Percentiles rank a stretch among this genome's conserved stretches.
Conservation (phyloP, 2,113 vertebrate genomes). For the Rhea pennata region DNA sequence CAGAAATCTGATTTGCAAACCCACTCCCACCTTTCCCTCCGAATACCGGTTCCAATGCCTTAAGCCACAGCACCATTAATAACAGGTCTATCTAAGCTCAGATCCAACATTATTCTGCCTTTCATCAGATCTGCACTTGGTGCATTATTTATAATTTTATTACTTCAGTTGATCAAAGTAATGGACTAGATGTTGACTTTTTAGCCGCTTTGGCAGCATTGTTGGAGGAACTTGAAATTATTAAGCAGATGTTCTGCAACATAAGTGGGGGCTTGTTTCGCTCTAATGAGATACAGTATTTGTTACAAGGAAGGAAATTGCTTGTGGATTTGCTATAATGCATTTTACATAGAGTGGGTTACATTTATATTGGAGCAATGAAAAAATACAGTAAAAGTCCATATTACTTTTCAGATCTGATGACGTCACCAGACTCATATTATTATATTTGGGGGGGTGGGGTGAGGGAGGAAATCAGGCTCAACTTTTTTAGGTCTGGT, state of each 20-base stretch:
- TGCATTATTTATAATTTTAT: not conserved
- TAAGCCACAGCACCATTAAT: rapidly evolving
- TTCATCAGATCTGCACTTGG: not conserved
- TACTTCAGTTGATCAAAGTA: conserved; percentile 21
- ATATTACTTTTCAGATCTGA: conserved; percentile 60
- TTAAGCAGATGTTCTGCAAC: conserved; percentile 72
- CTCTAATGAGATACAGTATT: conserved; percentile 68
- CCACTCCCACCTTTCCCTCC: not conserved
- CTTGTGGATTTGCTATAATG: conserved; percentile 67
- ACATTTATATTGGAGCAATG: conserved; percentile 54
- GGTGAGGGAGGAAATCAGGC: not conserved
- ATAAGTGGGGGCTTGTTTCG: conserved; percentile 47
- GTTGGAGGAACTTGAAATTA: conserved; percentile 60
- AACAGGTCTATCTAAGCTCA: not conserved
- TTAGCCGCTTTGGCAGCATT: conserved; percentile 40
- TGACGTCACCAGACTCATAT: conserved; percentile 64
- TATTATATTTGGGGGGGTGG: not conserved
- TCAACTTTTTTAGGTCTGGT: conserved; percentile 45
- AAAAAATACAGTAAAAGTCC: conserved; percentile 43
- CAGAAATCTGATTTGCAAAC: not conserved
- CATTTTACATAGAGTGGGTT: conserved; percentile 60
- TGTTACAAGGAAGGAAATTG: conserved; percentile 66
- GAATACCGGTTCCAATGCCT: not conserved
- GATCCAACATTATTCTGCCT: not conserved
- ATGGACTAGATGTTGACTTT: conserved; percentile 22